Conservation (phyloP, 1,140 invertebrate species). For the Lepidurus apus region DNA sequence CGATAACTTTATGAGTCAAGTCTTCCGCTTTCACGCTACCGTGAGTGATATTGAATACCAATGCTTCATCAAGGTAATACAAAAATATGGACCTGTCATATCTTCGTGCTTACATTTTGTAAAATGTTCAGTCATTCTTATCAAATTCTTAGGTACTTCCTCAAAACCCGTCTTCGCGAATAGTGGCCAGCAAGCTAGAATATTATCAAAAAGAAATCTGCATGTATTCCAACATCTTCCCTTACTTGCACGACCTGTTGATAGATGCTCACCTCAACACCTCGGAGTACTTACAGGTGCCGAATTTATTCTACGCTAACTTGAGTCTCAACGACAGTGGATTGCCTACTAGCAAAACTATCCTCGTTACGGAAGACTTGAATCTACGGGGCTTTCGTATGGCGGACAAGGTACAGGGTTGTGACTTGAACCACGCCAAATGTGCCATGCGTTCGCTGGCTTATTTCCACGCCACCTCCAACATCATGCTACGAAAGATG, state of each 20-base stretch:
- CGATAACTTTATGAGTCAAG: neutral
- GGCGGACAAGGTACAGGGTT: conserved; percentile 30
- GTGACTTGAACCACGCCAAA: conserved; percentile 30
- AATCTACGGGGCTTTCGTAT: conserved; percentile 1
- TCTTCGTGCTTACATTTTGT: neutral
- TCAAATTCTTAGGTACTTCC: neutral
- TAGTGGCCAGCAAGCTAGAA: neutral
- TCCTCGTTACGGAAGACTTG: conserved; percentile 31
- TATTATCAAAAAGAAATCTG: neutral
- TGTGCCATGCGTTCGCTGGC: conserved; percentile 27
- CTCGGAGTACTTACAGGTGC: neutral
- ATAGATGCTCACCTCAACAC: neutral
- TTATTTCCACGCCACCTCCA: conserved; percentile 29
- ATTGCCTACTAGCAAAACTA: conserved; percentile 10
- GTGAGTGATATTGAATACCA: neutral
- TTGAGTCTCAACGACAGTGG: neutral
- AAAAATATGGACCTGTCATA: too few species aligned
- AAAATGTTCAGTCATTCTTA: neutral
- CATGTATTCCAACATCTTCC: neutral
- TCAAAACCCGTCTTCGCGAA: neutral
- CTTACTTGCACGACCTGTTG: neutral
- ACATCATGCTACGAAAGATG: neutral
- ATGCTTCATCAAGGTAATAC: neutral
- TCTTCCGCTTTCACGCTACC: neutral
- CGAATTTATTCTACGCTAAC: neutral